Evolutionary conservation across 2,888 invertebrate species (phyloP).

Genomic region (Apamea sordens): DNA sequence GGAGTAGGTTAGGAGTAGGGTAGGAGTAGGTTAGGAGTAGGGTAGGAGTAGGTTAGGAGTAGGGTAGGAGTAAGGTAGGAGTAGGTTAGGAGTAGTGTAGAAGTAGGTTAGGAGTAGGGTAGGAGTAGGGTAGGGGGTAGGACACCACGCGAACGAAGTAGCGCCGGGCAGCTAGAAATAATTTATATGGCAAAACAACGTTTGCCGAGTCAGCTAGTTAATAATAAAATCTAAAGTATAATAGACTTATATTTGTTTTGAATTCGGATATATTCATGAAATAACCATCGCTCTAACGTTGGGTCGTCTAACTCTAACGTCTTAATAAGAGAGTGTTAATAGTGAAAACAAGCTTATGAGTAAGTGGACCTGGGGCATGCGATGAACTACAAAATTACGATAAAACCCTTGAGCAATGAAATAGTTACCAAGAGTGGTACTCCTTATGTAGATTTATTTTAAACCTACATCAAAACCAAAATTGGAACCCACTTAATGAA

Average conservation of each 20-base stretch:
- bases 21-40: too few species aligned
- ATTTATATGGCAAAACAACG: too few species aligned
- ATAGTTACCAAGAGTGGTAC: neutral
- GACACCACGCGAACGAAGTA: too few species aligned
- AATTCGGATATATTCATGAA: neutral
- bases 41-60: too few species aligned
- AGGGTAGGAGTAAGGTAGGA: too few species aligned
- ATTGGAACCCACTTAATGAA: conserved; percentile 9
- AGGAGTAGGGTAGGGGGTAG: too few species aligned
- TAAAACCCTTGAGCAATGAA: neutral
- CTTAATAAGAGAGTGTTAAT: neutral
- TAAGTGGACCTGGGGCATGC: neutral
- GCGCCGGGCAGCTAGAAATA: too few species aligned
- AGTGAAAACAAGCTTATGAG: neutral
- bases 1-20: too few species aligned
- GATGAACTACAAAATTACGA: neutral
- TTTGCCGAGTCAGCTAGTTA: too few species aligned
- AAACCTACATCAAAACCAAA: conserved; percentile 17
- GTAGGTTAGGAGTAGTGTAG: too few species aligned
- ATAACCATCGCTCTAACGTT: neutral
- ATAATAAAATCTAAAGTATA: neutral
- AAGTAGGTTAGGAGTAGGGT: too few species aligned
- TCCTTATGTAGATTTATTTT: neutral
- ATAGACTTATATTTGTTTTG: neutral
- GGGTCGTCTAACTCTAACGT: too few species aligned